A percentile compares a stretch with the other conserved stretches of the same genome.
phyloP scores from a whole-genome alignment of 2,797 vertebrate genomes.

The Dendrocincla tyrannina region DNA sequence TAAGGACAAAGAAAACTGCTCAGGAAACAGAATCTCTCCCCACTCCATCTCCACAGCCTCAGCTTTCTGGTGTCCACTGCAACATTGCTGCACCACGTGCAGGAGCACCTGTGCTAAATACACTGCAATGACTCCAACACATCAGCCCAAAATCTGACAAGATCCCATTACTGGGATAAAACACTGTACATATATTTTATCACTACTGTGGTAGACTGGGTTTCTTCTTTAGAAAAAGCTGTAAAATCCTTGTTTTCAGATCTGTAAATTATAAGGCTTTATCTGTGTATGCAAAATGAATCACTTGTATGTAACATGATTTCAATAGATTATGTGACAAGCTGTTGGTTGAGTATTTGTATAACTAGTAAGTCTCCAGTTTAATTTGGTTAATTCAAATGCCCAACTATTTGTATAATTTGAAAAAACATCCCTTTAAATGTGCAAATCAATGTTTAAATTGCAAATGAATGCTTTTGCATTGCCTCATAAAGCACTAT shows the following conservation, averaged over 20 bases:
- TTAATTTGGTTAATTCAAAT: neutral
- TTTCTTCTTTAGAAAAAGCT: neutral
- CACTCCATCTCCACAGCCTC: neutral
- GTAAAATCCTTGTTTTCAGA: neutral
- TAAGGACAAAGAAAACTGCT: neutral
- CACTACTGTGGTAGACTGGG: neutral
- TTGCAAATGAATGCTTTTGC: slow-evolving; percentile 11
- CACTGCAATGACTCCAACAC: neutral
- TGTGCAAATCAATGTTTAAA: neutral
- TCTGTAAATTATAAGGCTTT: neutral
- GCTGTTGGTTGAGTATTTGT: neutral
- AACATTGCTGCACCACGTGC: neutral
- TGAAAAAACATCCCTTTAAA: neutral
- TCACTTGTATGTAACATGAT: neutral
- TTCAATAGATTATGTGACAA: neutral
- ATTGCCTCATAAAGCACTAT: neutral
- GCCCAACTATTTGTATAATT: neutral
- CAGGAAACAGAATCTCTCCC: neutral
- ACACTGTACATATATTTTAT: neutral
- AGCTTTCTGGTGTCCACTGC: neutral
- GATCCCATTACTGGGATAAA: neutral
- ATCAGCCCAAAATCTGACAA: neutral
- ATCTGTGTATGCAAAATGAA: neutral
- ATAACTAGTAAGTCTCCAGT: neutral
- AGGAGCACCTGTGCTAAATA: neutral